A percentile compares a stretch with the other conserved stretches of the same genome.
Evolutionary conservation across 2,888 invertebrate genomes (phyloP).

Genomic region (Latrodectus elegans): DNA sequence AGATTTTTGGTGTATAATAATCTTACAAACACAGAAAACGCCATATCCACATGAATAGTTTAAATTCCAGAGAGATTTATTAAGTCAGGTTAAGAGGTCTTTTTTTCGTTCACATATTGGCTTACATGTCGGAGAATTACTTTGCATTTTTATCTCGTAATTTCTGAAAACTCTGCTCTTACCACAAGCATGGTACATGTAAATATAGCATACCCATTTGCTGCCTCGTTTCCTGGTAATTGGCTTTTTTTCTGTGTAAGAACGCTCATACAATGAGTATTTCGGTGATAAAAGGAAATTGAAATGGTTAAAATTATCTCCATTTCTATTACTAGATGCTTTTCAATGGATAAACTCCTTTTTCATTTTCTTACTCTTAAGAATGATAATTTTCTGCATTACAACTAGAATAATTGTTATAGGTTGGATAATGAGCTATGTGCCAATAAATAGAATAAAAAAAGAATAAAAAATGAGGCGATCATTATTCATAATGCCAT

Average conservation of each 20-base stretch:
- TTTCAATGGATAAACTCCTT: too few relatives aligned
- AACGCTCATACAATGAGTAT: background rate
- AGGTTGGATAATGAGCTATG: too few relatives aligned
- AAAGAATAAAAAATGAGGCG: too few relatives aligned
- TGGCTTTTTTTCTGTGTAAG: conserved; percentile 3
- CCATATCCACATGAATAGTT: conserved; percentile 17
- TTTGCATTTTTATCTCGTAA: conserved; percentile 31
- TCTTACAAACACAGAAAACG: background rate
- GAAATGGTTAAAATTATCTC: conserved; percentile 23
- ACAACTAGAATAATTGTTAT: too few relatives aligned
- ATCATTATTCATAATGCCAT: too few relatives aligned
- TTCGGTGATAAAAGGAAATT: conserved; percentile 46
- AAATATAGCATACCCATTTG: conserved; percentile 29
- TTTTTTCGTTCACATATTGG: conserved; percentile 30
- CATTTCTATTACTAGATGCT: background rate
- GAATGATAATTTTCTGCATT: too few relatives aligned
- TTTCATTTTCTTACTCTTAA: too few relatives aligned
- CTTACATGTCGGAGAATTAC: conserved; percentile 36
- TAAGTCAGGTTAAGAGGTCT: conserved; percentile 40
- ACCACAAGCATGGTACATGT: conserved; percentile 17
- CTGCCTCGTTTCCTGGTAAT: conserved; percentile 24
- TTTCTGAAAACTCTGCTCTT: conserved; percentile 36
- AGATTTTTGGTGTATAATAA: too few relatives aligned
- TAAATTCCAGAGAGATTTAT: conserved; percentile 39
- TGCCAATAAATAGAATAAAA: too few relatives aligned